A percentile compares a stretch with the other conserved stretches of the same genome.
These are phyloP conservation scores for Calidris pygmaea DNA, from an alignment of 2,113 vertebrate species.

Conservation along the genomic window DNA sequence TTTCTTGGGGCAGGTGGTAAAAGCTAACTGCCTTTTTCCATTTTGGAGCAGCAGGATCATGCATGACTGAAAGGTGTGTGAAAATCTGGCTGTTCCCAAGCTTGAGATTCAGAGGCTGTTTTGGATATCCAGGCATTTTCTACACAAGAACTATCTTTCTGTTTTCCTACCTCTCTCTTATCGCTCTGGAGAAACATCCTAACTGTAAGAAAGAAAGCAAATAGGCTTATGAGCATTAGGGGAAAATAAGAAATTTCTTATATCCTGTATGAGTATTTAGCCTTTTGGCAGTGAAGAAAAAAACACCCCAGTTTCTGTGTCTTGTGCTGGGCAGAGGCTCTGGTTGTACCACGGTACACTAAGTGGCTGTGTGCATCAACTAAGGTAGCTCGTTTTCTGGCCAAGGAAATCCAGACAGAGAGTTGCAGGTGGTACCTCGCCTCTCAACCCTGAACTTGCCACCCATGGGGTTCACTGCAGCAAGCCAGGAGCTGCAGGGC, in stretches of 20 bases:
- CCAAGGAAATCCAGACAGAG: neutral
- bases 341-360: accelerated
- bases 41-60: neutral
- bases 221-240: neutral
- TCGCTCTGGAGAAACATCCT: neutral
- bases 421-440: neutral
- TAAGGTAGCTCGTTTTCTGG: neutral
- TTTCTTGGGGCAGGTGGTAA: neutral
- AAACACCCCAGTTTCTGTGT: accelerated
- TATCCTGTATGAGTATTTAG: neutral
- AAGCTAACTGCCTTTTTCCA: neutral
- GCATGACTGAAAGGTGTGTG: accelerated
- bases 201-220: neutral
- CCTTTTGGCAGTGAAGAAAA: neutral
- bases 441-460: neutral
- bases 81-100: neutral
- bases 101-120: neutral
- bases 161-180: neutral
- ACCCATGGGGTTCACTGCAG: accelerated
- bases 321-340: neutral
- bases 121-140: neutral
- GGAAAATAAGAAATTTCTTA: neutral
- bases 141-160: neutral
- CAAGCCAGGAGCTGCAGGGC: neutral
- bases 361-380: neutral